phyloP scores from a whole-genome alignment of 2,888 invertebrate species.

The Dastarcus helophoroides region DNA sequence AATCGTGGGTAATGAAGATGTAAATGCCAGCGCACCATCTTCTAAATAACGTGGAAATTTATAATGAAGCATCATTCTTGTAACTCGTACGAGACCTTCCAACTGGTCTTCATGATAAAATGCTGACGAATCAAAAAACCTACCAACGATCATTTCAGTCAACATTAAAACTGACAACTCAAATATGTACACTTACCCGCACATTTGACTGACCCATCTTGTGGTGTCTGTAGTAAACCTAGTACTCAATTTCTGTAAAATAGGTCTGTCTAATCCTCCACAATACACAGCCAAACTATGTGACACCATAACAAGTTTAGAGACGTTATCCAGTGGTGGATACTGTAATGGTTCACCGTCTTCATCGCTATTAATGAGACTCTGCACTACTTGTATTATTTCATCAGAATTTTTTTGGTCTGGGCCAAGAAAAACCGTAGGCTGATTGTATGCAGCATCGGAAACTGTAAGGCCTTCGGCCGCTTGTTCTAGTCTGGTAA shows the following conservation, averaged over 20 bases:
- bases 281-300: conserved; percentile 82
- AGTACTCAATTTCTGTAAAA: conserved; percentile 68
- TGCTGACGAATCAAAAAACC: conserved; percentile 70
- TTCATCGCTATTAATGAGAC: conserved; percentile 49
- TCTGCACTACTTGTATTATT: conserved; percentile 48
- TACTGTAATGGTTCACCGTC: conserved; percentile 50
- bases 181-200: conserved; percentile 46
- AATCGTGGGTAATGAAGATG: conserved; percentile 72
- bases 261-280: conserved; percentile 67
- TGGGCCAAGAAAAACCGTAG: conserved; percentile 33
- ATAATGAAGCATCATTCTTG: conserved; percentile 65
- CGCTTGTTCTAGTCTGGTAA: conserved; percentile 36
- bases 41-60: conserved; percentile 71
- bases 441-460: conserved; percentile 24
- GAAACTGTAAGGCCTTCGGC: conserved; percentile 28
- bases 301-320: conserved; percentile 62
- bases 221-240: conserved; percentile 78
- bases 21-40: conserved; percentile 71
- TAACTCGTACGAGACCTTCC: conserved; percentile 77
- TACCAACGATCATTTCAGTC: conserved; percentile 28
- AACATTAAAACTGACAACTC: not conserved
- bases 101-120: conserved; percentile 82
- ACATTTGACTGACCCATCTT: conserved; percentile 77
- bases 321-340: conserved; percentile 50
- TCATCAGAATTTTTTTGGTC: conserved; percentile 40